These are phyloP conservation scores for Ceratothoa steindachneri DNA, from an alignment of 2,888 invertebrate species.

Conservation along the genomic window DNA sequence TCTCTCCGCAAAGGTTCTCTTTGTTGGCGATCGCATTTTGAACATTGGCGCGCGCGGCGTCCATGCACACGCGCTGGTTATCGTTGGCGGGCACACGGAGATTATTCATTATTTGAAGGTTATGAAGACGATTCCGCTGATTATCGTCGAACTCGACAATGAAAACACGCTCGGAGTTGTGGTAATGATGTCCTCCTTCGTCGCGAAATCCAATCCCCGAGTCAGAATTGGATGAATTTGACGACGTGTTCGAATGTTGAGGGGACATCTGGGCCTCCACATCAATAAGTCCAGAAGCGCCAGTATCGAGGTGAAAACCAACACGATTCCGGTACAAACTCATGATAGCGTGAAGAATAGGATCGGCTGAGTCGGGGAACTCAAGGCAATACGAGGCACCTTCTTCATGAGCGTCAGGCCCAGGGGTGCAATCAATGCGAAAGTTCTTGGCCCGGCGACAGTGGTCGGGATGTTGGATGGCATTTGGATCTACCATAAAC, in stretches of 20 bases:
- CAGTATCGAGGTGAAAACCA: constrained; percentile 38
- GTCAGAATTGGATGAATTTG: constrained; percentile 75
- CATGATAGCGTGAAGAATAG: constrained; percentile 60
- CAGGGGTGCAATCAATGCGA: constrained; percentile 72
- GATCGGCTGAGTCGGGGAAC: constrained; percentile 78
- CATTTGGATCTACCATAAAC: constrained; percentile 84
- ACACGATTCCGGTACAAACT: constrained; percentile 56
- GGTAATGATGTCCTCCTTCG: constrained; percentile 59
- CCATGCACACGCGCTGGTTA: constrained; percentile 20
- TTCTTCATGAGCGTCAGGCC: constrained; percentile 64
- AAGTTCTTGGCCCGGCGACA: constrained; percentile 74
- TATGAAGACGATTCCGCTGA: constrained; percentile 42
- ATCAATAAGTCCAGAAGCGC: constrained; percentile 45
- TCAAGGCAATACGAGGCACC: constrained; percentile 64
- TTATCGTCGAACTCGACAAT: constrained; percentile 50
- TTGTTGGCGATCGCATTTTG: neutral
- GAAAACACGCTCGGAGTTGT: constrained; percentile 51
- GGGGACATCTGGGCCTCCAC: constrained; percentile 48
- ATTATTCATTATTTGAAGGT: constrained; percentile 22
- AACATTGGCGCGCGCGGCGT: constrained; percentile 27
- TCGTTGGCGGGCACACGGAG: constrained; percentile 21
- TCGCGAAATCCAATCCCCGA: constrained; percentile 92
- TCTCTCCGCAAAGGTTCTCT: neutral
- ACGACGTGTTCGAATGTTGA: constrained; percentile 47
- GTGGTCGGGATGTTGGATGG: constrained; percentile 77